These are phyloP conservation scores for Tenebrio molitor DNA, from an alignment of 1,140 invertebrate genomes.

Conservation along the genomic window DNA sequence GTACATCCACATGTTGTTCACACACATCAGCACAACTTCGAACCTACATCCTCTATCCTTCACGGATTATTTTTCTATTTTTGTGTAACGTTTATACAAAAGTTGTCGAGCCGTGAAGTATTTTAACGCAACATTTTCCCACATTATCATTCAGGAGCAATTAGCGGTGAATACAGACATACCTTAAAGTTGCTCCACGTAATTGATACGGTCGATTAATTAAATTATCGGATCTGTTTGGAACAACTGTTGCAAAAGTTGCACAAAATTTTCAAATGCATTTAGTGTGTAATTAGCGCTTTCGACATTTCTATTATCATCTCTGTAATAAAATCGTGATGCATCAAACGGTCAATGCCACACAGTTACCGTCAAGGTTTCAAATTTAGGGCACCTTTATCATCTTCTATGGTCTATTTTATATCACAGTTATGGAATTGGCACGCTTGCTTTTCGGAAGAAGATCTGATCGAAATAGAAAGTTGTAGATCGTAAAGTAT, in stretches of 20 bases:
- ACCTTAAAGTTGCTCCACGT: conserved; percentile 11
- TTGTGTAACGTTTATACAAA: neutral
- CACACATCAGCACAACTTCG: no score
- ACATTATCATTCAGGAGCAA: conserved; percentile 21
- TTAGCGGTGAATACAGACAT: neutral
- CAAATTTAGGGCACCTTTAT: conserved; percentile 12
- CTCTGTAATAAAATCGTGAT: conserved; percentile 20
- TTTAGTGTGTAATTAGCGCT: conserved; percentile 32
- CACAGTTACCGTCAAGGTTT: conserved; percentile 4
- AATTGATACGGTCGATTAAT: conserved; percentile 29
- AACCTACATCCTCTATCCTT: no score
- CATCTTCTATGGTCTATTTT: neutral
- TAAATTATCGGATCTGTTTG: conserved; percentile 12
- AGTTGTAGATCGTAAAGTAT: conserved; percentile 1
- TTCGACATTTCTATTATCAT: conserved; percentile 37
- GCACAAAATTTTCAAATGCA: conserved; percentile 32
- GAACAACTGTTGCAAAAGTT: conserved; percentile 21
- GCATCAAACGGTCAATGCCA: conserved; percentile 28
- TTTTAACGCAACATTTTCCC: conserved; percentile 13
- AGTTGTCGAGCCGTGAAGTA: conserved; percentile 16
- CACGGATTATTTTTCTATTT: no score
- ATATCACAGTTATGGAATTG: neutral
- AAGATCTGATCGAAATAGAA: conserved; percentile 8
- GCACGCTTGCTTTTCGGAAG: neutral
- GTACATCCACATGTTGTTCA: no score